Percentiles rank a stretch among this genome's conserved stretches.
Conservation (phyloP, 2,888 invertebrate species). For the Leucozona laternaria region DNA sequence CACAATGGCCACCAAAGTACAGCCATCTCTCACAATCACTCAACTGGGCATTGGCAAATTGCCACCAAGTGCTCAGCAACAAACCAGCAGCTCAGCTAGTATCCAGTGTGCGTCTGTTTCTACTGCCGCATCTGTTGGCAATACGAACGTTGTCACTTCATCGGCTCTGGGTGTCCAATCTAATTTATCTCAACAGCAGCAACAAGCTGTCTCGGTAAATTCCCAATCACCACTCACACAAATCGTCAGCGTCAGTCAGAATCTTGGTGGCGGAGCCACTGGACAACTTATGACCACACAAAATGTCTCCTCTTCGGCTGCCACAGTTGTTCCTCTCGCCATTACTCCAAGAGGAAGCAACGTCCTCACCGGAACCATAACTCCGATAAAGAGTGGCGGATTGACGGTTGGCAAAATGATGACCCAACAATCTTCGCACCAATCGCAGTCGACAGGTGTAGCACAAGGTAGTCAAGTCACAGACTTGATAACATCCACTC, state of each 20-base stretch:
- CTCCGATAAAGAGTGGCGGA: constrained; percentile 81
- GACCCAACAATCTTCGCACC: constrained; percentile 77
- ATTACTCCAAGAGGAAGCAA: constrained; percentile 81
- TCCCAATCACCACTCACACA: constrained; percentile 77
- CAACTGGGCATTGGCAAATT: constrained; percentile 82
- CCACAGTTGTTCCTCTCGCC: constrained; percentile 82
- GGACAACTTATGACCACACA: constrained; percentile 78
- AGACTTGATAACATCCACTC: constrained; percentile 71
- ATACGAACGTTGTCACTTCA: constrained; percentile 58
- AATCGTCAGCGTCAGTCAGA: constrained; percentile 80
- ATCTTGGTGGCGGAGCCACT: constrained; percentile 68
- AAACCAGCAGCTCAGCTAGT: constrained; percentile 75
- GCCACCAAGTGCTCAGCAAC: constrained; percentile 76
- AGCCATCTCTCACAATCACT: constrained; percentile 83
- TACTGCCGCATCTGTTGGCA: constrained; percentile 43
- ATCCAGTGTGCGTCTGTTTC: constrained; percentile 78
- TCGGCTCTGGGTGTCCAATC: constrained; percentile 52
- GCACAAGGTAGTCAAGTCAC: constrained; percentile 66
- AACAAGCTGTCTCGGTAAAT: constrained; percentile 74
- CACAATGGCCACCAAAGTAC: constrained; percentile 83
- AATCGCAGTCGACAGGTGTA: constrained; percentile 48
- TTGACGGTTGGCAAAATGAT: constrained; percentile 83
- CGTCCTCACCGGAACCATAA: constrained; percentile 82
- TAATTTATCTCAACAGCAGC: constrained; percentile 33
- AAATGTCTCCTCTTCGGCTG: constrained; percentile 79